These are phyloP conservation scores for Ostrea edulis DNA, from an alignment of 1,140 invertebrate genomes.

Conservation along the genomic window DNA sequence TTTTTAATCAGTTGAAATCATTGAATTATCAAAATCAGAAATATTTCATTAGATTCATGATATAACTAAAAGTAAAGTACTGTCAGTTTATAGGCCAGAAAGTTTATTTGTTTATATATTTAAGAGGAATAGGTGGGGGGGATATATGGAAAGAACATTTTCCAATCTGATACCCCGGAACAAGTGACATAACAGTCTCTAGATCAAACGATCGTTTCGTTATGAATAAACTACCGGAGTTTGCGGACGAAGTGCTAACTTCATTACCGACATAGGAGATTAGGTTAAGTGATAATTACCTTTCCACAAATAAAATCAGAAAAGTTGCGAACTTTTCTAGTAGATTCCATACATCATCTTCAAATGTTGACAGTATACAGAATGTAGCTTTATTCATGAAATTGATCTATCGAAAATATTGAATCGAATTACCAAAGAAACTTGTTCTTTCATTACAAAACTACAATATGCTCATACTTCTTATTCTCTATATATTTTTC, in stretches of 20 bases:
- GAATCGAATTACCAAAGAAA: neutral
- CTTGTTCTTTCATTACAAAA: neutral
- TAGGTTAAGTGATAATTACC: constrained; percentile 33
- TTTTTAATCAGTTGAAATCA: too few relatives aligned
- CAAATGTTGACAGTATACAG: too few relatives aligned
- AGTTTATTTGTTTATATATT: neutral
- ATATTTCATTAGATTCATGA: neutral
- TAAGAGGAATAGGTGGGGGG: neutral
- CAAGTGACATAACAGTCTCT: neutral
- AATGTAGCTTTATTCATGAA: too few relatives aligned
- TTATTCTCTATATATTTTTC: constrained; percentile 49
- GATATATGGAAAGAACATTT: neutral
- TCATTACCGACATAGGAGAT: neutral
- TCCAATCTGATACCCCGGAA: neutral
- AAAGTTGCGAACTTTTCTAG: neutral
- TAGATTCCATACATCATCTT: too few relatives aligned
- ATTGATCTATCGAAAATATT: too few relatives aligned
- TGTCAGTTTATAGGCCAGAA: neutral
- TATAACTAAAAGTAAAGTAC: too few relatives aligned
- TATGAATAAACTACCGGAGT: constrained; percentile 28
- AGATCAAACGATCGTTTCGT: constrained; percentile 9
- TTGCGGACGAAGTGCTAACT: constrained; percentile 3
- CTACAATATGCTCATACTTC: neutral
- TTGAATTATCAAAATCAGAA: neutral
- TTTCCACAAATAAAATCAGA: neutral